Percentiles rank a stretch among this genome's conserved stretches.
Conservation (phyloP, 2,113 vertebrate genomes). For the Dromiciops gliroides region DNA sequence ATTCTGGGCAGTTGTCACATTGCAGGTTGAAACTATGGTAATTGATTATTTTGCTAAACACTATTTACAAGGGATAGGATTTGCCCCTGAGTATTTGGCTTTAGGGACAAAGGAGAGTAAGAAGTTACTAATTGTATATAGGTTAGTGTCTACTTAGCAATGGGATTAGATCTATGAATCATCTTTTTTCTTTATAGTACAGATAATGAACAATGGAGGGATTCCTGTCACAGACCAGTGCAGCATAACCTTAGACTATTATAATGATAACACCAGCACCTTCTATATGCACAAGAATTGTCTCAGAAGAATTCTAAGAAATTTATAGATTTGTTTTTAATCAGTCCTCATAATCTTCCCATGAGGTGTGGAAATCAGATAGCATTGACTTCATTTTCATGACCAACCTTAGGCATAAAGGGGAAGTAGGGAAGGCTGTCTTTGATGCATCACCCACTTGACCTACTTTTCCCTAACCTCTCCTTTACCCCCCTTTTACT, state of each 20-base stretch:
- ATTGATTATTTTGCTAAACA: slow-evolving; percentile 53
- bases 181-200: slow-evolving; percentile 56
- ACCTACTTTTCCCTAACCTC: not conserved
- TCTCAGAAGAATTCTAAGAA: slow-evolving; percentile 26
- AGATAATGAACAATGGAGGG: slow-evolving; percentile 63
- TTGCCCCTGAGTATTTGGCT: slow-evolving; percentile 64
- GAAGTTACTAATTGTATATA: slow-evolving; percentile 54
- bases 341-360: slow-evolving; percentile 27
- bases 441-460: not conserved
- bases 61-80: not conserved
- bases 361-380: not conserved
- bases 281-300: not conserved
- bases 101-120: slow-evolving; percentile 32
- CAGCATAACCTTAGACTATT: slow-evolving; percentile 5
- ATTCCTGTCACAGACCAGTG: slow-evolving; percentile 26
- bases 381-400: not conserved
- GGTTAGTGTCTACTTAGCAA: slow-evolving; percentile 53
- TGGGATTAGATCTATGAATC: slow-evolving; percentile 56
- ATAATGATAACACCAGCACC: not conserved
- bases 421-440: not conserved
- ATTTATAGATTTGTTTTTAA: slow-evolving; percentile 48
- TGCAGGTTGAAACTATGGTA: slow-evolving; percentile 3
- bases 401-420: not conserved
- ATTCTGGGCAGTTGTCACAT: slow-evolving; percentile 54
- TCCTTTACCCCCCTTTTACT: slow-evolving; percentile 13